Conservation (phyloP, 2,797 vertebrate species). For the Notamacropus eugenii region DNA sequence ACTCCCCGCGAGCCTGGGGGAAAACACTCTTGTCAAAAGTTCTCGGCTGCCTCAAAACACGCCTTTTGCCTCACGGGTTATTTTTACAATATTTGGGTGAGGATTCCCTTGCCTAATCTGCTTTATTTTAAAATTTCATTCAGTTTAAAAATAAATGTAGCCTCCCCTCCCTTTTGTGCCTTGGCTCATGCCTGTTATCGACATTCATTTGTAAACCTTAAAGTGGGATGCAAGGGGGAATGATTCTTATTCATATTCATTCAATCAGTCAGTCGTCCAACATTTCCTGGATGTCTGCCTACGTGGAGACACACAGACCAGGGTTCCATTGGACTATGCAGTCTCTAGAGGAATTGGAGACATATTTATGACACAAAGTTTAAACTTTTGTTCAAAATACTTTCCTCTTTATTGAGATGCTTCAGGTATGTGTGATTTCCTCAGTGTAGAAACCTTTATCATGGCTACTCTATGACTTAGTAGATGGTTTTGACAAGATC, state of each 20-base stretch:
- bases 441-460: not conserved
- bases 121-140: slow-evolving; percentile 23
- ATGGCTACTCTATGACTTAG: not conserved
- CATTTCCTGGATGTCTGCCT: not conserved
- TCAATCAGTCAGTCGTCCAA: not conserved
- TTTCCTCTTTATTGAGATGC: not conserved
- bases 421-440: not conserved
- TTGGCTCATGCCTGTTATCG: slow-evolving; percentile 1
- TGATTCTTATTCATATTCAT: not conserved
- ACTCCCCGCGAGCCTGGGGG: not conserved
- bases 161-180: not conserved
- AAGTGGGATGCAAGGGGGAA: not conserved
- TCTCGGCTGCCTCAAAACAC: not conserved
- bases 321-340: not conserved
- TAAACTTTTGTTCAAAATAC: not conserved
- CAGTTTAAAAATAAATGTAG: not conserved
- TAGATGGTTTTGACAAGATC: not conserved
- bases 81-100: slow-evolving; percentile 34
- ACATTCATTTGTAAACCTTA: not conserved
- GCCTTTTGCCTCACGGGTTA: slow-evolving; percentile 4
- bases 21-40: slow-evolving; percentile 25
- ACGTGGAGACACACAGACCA: not conserved
- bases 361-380: not conserved
- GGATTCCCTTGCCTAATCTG: not conserved
- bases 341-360: not conserved